Conservation (phyloP, 2,888 invertebrate genomes). For the Sclerodermus sp. region DNA sequence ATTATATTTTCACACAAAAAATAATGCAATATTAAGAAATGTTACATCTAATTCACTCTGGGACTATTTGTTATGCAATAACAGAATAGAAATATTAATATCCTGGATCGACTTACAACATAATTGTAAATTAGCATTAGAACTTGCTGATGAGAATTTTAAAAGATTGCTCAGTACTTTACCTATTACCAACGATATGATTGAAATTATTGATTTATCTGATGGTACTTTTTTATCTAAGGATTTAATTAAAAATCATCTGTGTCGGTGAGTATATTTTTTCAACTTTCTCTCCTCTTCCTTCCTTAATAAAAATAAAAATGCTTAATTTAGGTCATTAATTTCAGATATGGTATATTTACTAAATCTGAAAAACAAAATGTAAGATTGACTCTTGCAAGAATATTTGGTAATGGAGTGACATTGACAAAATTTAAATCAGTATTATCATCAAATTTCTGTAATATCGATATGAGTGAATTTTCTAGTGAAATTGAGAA, state of each 20-base stretch:
- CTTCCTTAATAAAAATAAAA: too few species aligned
- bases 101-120: conserved; percentile 67
- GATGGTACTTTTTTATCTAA: conserved; percentile 61
- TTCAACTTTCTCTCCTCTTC: not conserved
- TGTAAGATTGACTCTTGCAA: conserved; percentile 62
- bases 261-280: conserved; percentile 45
- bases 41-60: conserved; percentile 59
- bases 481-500: conserved; percentile 49
- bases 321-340: not conserved
- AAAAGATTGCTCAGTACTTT: conserved; percentile 62
- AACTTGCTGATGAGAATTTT: conserved; percentile 54
- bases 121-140: conserved; percentile 6
- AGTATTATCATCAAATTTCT: conserved; percentile 31
- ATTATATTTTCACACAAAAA: conserved; percentile 51
- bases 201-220: conserved; percentile 59
- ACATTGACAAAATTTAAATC: conserved; percentile 31
- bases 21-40: conserved; percentile 42
- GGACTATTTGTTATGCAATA: conserved; percentile 64
- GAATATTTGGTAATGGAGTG: conserved; percentile 64
- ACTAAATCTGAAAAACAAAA: conserved; percentile 63
- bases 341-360: conserved; percentile 65
- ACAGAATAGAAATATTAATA: conserved; percentile 64
- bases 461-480: conserved; percentile 58
- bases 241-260: conserved; percentile 64
- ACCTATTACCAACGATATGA: conserved; percentile 64